Percentiles rank a stretch among this genome's conserved stretches.
These are phyloP conservation scores for Paratrypauchen microcephalus DNA, from an alignment of 2,797 vertebrate genomes.

Conservation along the genomic window DNA sequence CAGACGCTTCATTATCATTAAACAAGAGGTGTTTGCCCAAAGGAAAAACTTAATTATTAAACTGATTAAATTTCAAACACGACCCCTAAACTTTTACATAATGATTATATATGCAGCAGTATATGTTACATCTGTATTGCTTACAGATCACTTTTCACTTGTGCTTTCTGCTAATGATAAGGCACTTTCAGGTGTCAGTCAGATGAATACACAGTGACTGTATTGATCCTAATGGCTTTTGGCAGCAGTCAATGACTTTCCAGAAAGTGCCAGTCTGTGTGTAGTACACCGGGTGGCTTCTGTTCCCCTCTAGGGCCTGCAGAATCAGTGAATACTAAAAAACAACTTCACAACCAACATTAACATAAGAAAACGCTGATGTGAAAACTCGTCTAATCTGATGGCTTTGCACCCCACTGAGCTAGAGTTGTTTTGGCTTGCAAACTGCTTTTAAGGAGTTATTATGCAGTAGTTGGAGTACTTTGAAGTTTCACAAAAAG, in stretches of 20 bases:
- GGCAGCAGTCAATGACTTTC: conserved; percentile 56
- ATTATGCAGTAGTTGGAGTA: conserved; percentile 10
- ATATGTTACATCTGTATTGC: background rate
- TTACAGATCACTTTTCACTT: background rate
- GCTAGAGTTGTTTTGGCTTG: conserved; percentile 5
- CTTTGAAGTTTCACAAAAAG: conserved; percentile 7
- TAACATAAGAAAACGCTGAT: background rate
- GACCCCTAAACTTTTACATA: background rate
- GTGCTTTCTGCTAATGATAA: background rate
- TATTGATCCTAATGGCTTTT: conserved; percentile 56
- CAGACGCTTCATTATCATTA: conserved; percentile 36
- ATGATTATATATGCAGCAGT: background rate
- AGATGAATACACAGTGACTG: conserved; percentile 42
- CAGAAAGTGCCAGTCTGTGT: conserved; percentile 42
- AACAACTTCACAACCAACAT: background rate
- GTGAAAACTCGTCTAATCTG: background rate
- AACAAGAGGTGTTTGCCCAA: conserved; percentile 17
- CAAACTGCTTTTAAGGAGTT: conserved; percentile 5
- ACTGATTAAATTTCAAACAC: background rate
- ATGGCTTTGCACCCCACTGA: background rate
- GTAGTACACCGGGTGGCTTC: conserved; percentile 31
- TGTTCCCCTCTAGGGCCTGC: conserved; percentile 35
- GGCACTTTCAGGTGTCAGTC: conserved; percentile 43
- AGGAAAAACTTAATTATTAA: conserved; percentile 5
- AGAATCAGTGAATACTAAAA: conserved; percentile 8